Percentiles rank a stretch among this genome's conserved stretches.
These are phyloP conservation scores for Harpalus rufipes DNA, from an alignment of 2,888 invertebrate species.

Conservation along the genomic window DNA sequence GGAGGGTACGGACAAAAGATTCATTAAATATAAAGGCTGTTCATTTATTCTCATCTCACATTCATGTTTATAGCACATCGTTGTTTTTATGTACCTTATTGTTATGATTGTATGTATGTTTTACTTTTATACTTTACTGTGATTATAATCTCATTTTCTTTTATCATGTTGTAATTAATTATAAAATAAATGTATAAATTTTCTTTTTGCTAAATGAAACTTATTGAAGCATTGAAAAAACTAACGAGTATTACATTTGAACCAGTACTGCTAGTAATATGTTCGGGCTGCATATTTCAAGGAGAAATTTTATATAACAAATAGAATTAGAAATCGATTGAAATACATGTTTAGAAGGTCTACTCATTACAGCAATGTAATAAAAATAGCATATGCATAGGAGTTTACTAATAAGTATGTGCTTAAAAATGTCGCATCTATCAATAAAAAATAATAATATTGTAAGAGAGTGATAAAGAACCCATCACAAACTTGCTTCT, in stretches of 20 bases:
- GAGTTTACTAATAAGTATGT: too few species aligned
- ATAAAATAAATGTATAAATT: conserved; percentile 53
- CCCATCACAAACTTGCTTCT: too few species aligned
- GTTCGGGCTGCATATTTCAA: conserved; percentile 3
- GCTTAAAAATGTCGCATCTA: too few species aligned
- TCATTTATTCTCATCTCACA: conserved; percentile 36
- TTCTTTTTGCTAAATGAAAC: conserved; percentile 27
- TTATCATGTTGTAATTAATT: conserved; percentile 44
- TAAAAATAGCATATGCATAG: not conserved
- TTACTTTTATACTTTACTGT: conserved; percentile 56
- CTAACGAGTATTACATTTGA: not conserved
- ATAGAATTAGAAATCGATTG: not conserved
- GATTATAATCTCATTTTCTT: conserved; percentile 61
- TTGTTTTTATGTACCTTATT: conserved; percentile 57
- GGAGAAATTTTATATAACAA: not conserved
- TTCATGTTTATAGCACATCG: conserved; percentile 42
- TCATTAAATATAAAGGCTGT: conserved; percentile 30
- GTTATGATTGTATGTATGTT: conserved; percentile 57
- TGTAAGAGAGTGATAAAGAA: too few species aligned
- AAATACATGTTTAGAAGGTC: not conserved
- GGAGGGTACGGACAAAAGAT: conserved; percentile 43
- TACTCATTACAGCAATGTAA: not conserved
- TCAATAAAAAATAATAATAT: too few species aligned
- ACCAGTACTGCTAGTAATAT: not conserved
- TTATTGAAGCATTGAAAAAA: conserved; percentile 10